Base-by-base conservation (phyloP, 1,140 invertebrate genomes). In the Pogonognathellus flavescens region DNA sequence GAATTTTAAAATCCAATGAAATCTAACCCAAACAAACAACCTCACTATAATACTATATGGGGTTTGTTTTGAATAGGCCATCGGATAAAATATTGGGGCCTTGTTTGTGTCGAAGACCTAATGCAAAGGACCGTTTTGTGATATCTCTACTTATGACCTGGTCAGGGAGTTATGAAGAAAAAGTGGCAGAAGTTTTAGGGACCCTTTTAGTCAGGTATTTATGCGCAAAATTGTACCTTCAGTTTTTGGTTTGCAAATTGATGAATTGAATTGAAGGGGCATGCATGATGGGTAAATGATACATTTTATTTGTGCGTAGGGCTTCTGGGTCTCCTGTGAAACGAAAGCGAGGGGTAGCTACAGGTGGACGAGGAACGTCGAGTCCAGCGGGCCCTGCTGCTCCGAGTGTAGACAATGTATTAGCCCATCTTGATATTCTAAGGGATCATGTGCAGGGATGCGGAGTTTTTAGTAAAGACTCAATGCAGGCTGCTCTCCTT, bases 401-500 rank as follows among this genome's bases (percentile, higher is more conserved):
- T 14, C 94, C 95, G 1, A 93, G 92, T 81, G 92, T 94, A 52
- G 95, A 96, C 89, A 93, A 97, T 92, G 95, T 98, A 84, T 92
- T 99, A 88, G 94, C 94, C 85, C 97, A 99, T 92, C 93, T 99
- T 87, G 97, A 99, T 91, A 94, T 96, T 91, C 93, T 98, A 91
- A 93, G 97, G 89, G 95, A 94, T 89, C 91, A 91, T 85, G 92
- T 92, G 59, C 92, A 93, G 53, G 92, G 83, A 10, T 52, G 83
- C 11, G 84, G 86, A 70, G 84, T 96, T 84, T 96, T 95, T 90
- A 93, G 93, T 83, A 92, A 94, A 90, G 96, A 98, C 90, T 93
- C 93, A 81, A 95, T 99, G 93, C 97, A 98, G 91, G 94, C 95
- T 90, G 96, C 97, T 20, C 91, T 99, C 80, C 91, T 92, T 81